phyloP scores from a whole-genome alignment of 1,140 invertebrate genomes.

The Panagrolaimus sp. region DNA sequence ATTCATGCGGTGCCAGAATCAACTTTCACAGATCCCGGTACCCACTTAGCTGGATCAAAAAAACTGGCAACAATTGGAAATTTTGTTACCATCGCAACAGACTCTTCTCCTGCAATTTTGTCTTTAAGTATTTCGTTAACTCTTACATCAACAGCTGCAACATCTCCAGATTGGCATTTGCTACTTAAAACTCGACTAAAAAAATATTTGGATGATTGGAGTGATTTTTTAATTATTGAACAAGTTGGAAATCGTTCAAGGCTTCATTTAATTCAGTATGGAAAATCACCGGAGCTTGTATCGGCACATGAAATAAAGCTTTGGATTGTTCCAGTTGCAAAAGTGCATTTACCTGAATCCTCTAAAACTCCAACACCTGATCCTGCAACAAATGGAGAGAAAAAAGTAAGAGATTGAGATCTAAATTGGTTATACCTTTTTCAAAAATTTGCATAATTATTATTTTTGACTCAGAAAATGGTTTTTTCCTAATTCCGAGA shows the following conservation, averaged over 20 bases:
- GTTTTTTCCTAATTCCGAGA: no score
- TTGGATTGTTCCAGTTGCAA: background rate
- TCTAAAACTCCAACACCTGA: background rate
- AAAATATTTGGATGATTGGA: background rate
- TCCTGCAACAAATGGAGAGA: constrained; percentile 1
- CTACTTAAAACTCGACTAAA: background rate
- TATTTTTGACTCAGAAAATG: no score
- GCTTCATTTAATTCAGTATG: constrained; percentile 2
- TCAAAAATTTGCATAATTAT: no score
- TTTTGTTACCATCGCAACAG: background rate
- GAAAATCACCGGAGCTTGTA: background rate
- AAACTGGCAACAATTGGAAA: background rate
- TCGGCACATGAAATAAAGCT: background rate
- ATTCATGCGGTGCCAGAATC: background rate
- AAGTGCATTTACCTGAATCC: constrained; percentile 1
- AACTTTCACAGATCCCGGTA: background rate
- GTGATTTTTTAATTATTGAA: constrained; percentile 1
- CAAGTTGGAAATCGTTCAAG: background rate
- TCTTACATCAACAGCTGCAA: background rate
- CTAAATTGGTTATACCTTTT: no score
- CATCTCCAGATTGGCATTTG: background rate
- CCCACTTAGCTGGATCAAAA: background rate
- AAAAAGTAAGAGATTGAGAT: background rate
- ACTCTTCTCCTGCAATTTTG: constrained; percentile 4
- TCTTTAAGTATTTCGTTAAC: background rate